Conservation (phyloP, 2,797 vertebrate species). For the Synanceia verrucosa region DNA sequence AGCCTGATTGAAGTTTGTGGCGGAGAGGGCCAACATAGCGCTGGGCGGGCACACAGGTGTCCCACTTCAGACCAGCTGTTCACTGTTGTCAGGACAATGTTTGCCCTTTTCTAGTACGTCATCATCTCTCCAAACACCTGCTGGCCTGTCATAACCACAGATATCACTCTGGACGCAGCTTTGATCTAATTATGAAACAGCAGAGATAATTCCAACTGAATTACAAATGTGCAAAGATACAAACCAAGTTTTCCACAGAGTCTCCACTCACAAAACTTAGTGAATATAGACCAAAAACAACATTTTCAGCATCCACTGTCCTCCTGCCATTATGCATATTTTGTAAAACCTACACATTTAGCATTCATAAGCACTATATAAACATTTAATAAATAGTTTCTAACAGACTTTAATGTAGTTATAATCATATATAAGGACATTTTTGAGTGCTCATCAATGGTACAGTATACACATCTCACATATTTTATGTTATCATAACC, state of each 20-base stretch:
- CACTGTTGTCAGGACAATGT: constrained; percentile 72
- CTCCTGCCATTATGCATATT: not conserved
- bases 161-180: constrained; percentile 42
- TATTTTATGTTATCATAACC: not conserved
- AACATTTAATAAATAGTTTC: not conserved
- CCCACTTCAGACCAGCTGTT: constrained; percentile 73
- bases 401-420: not conserved
- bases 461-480: no score
- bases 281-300: not conserved
- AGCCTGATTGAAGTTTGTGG: constrained; percentile 73
- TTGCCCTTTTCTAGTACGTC: constrained; percentile 74
- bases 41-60: constrained; percentile 68
- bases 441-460: no score
- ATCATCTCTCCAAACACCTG: constrained; percentile 73
- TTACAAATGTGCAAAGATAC: constrained; percentile 14
- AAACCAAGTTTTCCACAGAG: constrained; percentile 2
- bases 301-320: not conserved
- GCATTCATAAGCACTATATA: not conserved
- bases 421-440: not conserved
- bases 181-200: constrained; percentile 59
- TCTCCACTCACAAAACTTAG: not conserved
- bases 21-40: constrained; percentile 45
- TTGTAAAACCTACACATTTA: not conserved
- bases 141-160: constrained; percentile 67
- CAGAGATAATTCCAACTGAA: constrained; percentile 2